phyloP scores from a whole-genome alignment of 2,888 invertebrate species.

The Callimorpha dominula region DNA sequence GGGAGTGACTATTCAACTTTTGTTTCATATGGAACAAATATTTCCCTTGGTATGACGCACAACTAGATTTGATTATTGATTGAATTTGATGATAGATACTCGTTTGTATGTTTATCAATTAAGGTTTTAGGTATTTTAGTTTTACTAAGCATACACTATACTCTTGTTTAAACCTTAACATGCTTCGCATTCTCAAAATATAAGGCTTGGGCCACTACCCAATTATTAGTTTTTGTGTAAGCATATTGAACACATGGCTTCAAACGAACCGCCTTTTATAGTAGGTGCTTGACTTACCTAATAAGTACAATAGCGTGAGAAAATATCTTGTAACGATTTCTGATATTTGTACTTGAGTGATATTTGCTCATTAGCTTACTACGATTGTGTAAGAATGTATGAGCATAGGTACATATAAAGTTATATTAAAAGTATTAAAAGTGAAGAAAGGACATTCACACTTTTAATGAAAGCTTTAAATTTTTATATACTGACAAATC shows the following conservation, averaged over 20 bases:
- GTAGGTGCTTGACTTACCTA: conserved; percentile 36
- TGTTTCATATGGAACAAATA: no score
- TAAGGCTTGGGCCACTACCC: background rate
- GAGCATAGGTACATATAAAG: background rate
- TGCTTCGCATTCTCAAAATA: background rate
- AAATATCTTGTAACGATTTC: conserved; percentile 36
- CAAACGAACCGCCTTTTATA: conserved; percentile 40
- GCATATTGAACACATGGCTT: conserved; percentile 43
- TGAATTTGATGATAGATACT: background rate
- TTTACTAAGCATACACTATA: background rate
- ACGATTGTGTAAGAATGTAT: conserved; percentile 10
- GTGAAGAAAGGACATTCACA: background rate
- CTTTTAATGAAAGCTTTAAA: no score
- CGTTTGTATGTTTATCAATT: background rate
- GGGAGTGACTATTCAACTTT: no score
- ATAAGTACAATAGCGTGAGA: conserved; percentile 45
- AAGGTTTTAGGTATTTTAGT: background rate
- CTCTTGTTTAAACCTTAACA: no score
- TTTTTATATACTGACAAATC: no score
- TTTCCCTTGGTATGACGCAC: no score
- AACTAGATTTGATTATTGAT: no score
- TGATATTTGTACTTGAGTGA: conserved; percentile 14
- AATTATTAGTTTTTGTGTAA: conserved; percentile 11
- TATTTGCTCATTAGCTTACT: conserved; percentile 31
- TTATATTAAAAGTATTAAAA: background rate